Evolutionary conservation across 2,888 invertebrate species (phyloP).

Genomic region (Hemithea aestivaria): DNA sequence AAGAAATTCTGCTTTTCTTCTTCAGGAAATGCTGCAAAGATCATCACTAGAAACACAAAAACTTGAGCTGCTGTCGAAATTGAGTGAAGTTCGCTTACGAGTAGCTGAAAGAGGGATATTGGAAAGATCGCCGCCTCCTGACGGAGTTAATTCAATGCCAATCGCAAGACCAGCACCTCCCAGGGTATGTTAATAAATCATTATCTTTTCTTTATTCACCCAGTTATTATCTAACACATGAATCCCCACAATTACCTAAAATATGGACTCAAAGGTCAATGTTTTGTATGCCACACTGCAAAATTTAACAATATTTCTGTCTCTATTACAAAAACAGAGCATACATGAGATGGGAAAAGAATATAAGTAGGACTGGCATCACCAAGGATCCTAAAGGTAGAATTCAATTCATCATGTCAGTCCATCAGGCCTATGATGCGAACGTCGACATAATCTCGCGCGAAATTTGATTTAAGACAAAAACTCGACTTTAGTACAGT

Average conservation of each 20-base stretch:
- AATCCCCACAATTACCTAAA: not conserved
- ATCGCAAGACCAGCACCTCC: conserved; percentile 63
- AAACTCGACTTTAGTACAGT: no score
- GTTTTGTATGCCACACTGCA: no score
- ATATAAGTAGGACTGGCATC: no score
- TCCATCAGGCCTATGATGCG: no score
- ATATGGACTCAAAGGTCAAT: not conserved
- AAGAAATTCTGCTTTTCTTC: conserved; percentile 9
- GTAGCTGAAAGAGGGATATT: conserved; percentile 92
- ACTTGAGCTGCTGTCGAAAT: conserved; percentile 93
- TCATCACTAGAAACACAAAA: conserved; percentile 97
- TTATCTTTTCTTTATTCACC: not conserved
- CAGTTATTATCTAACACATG: no score
- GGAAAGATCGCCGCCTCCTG: conserved; percentile 80
- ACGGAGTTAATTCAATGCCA: conserved; percentile 40
- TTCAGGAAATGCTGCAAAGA: conserved; percentile 90
- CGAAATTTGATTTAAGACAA: no score
- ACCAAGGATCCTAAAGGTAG: no score
- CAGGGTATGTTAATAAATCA: conserved; percentile 45
- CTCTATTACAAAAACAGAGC: no score
- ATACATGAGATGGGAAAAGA: no score
- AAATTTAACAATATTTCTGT: no score
- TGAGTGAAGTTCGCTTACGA: conserved; percentile 94
- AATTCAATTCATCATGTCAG: no score
- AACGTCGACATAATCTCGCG: no score